These are phyloP conservation scores for Clusia tigrina DNA, from an alignment of 2,888 invertebrate species.

Conservation along the genomic window DNA sequence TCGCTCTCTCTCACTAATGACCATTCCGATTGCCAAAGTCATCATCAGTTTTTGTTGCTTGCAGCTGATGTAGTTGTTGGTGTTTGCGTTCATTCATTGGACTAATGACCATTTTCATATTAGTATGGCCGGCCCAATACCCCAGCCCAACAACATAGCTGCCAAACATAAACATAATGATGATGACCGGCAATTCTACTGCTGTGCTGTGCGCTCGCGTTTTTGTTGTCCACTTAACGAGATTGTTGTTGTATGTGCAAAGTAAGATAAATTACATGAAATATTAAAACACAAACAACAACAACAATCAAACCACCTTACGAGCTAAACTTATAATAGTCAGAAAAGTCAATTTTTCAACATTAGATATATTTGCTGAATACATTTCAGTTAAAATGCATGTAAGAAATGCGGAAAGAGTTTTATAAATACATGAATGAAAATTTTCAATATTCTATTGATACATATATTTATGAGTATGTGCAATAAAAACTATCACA, in stretches of 20 bases:
- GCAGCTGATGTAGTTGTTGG: no score
- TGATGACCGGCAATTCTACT: conserved; percentile 3
- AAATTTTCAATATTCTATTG: no score
- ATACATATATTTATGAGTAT: no score
- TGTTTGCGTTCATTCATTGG: no score
- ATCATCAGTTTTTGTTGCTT: background rate
- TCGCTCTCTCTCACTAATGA: conserved; percentile 54
- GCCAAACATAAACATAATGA: conserved; percentile 10
- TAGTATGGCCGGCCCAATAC: background rate
- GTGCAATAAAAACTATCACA: background rate
- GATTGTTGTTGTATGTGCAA: conserved; percentile 14
- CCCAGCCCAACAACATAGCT: background rate
- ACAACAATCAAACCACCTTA: background rate
- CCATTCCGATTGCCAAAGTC: conserved; percentile 45
- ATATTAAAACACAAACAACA: conserved; percentile 15
- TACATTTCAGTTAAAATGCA: no score
- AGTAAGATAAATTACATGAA: conserved; percentile 25
- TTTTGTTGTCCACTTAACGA: no score
- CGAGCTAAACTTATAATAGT: conserved; percentile 15
- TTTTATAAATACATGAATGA: no score
- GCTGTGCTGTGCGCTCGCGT: no score
- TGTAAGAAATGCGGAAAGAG: no score
- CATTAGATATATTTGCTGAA: background rate
- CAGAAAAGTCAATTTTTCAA: conserved; percentile 21
- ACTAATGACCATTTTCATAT: background rate